A percentile compares a stretch with the other conserved stretches of the same genome.
These are phyloP conservation scores for Galerucella pusilla DNA, from an alignment of 2,888 invertebrate species.

Conservation along the genomic window DNA sequence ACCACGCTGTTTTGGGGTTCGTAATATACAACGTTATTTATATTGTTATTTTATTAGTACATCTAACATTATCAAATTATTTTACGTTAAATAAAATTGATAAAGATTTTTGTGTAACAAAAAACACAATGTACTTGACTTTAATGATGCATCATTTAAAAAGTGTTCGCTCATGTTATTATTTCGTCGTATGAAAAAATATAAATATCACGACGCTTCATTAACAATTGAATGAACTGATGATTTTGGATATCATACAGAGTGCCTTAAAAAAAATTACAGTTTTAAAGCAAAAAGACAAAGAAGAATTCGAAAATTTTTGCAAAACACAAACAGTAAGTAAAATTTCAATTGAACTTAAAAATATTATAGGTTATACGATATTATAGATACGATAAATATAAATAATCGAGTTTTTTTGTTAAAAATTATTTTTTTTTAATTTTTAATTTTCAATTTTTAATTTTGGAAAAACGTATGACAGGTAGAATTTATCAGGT, in stretches of 20 bases:
- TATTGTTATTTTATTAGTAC: conserved; percentile 13
- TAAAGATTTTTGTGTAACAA: conserved; percentile 31
- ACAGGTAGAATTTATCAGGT: not conserved
- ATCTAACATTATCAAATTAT: conserved; percentile 2
- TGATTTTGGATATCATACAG: conserved; percentile 27
- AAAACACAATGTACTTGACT: conserved; percentile 32
- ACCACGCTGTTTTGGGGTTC: conserved; percentile 21
- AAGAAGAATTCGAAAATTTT: conserved; percentile 11
- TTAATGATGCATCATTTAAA: conserved; percentile 31
- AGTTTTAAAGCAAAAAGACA: no score
- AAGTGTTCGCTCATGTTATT: conserved; percentile 25
- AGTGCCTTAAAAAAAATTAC: conserved; percentile 22
- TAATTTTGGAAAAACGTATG: not conserved
- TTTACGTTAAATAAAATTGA: conserved; percentile 19
- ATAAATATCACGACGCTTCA: conserved; percentile 1
- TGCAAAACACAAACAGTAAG: conserved; percentile 21
- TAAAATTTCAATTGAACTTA: conserved; percentile 23
- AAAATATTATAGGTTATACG: no score
- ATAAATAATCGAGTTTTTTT: no score
- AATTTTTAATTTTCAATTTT: no score
- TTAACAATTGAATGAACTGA: conserved; percentile 15
- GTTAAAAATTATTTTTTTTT: no score
- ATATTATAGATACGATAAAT: no score
- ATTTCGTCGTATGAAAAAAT: conserved; percentile 9
- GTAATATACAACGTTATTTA: conserved; percentile 9